Evolutionary conservation across 2,797 vertebrate genomes (phyloP).

Genomic region (Mormyrops attenuatus): DNA sequence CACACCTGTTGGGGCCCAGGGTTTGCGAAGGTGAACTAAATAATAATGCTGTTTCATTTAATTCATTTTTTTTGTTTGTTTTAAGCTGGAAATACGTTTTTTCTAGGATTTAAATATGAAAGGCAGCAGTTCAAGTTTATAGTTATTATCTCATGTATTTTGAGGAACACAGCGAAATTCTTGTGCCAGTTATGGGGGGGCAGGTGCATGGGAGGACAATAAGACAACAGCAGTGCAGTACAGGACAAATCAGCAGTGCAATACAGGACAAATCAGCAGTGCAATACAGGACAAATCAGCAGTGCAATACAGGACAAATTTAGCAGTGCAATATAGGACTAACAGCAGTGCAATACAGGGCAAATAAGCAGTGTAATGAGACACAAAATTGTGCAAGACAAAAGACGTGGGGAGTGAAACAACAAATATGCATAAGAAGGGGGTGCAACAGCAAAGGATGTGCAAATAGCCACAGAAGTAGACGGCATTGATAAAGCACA

Average conservation of each 20-base stretch:
- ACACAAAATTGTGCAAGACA: not conserved
- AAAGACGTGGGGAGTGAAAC: not conserved
- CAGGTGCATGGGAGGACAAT: not conserved
- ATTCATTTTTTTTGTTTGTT: conserved; percentile 34
- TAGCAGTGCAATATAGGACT: no score
- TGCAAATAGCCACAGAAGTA: not conserved
- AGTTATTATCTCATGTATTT: not conserved
- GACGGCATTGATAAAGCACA: not conserved
- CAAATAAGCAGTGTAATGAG: not conserved
- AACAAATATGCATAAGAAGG: not conserved
- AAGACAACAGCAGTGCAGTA: no score
- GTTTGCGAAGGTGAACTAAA: conserved; percentile 43
- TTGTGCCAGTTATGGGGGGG: conserved; percentile 4
- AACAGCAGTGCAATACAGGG: not conserved
- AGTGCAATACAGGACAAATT: not conserved
- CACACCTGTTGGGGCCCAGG: conserved; percentile 53
- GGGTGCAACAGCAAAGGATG: not conserved
- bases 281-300: not conserved
- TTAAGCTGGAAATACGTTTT: conserved; percentile 45
- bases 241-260: not conserved
- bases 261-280: not conserved
- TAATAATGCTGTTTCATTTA: conserved; percentile 50
- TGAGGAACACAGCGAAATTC: not conserved
- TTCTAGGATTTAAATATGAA: conserved; percentile 35
- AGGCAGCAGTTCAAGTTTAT: not conserved